Evolutionary conservation across 2,888 invertebrate genomes (phyloP).

Genomic region (Callosobruchus maculatus): DNA sequence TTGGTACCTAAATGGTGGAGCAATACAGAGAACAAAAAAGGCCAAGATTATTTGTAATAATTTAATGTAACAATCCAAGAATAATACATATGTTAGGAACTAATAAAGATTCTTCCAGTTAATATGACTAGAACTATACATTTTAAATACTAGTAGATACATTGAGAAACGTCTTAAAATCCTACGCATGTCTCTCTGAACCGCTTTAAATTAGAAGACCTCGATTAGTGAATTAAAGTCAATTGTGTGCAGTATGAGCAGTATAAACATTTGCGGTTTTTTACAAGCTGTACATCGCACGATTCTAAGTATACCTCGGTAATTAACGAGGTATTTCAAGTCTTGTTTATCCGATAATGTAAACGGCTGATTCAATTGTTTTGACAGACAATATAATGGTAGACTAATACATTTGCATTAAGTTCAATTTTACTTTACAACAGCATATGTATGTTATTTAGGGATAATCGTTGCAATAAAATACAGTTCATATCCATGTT

Average conservation of each 20-base stretch:
- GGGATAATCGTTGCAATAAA: too few relatives aligned
- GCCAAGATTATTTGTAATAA: neutral
- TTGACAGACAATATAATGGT: neutral
- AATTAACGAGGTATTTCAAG: neutral
- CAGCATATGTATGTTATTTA: too few relatives aligned
- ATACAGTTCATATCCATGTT: neutral
- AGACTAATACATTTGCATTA: neutral
- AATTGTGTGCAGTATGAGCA: too few relatives aligned
- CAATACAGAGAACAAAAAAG: neutral
- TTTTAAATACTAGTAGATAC: neutral
- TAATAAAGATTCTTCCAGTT: neutral
- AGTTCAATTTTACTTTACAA: neutral
- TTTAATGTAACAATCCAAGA: slow-evolving; percentile 3
- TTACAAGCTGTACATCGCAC: neutral
- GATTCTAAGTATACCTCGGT: neutral
- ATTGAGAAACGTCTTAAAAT: neutral
- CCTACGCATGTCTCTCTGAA: neutral
- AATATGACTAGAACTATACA: neutral
- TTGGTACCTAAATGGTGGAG: too few relatives aligned
- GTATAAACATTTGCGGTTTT: neutral
- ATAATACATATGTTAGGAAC: slow-evolving; percentile 3
- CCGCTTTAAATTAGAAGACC: neutral
- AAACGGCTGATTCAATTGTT: neutral
- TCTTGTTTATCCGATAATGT: neutral
- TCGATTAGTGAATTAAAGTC: neutral